Evolutionary conservation across 1,140 invertebrate species (phyloP).

Genomic region (Caligus rogercresseyi): DNA sequence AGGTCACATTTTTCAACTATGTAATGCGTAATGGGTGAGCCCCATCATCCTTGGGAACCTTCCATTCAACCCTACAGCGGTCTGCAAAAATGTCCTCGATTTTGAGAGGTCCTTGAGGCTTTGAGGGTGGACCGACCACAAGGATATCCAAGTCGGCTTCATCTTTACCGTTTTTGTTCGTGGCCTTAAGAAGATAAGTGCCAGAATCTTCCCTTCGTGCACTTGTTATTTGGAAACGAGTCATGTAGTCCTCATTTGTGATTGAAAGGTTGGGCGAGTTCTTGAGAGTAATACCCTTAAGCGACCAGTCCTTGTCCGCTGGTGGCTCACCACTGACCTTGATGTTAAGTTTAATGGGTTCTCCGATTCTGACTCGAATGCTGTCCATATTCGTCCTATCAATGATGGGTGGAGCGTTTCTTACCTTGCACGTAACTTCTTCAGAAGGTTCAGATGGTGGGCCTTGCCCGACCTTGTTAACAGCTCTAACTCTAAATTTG

Average conservation of each 20-base stretch:
- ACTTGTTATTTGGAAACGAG: conserved; percentile 66
- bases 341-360: conserved; percentile 58
- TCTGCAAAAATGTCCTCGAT: conserved; percentile 64
- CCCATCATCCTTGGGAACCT: conserved; percentile 67
- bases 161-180: conserved; percentile 78
- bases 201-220: conserved; percentile 77
- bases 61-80: conserved; percentile 62
- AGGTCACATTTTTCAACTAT: conserved; percentile 88
- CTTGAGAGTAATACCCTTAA: conserved; percentile 51
- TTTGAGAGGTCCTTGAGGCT: conserved; percentile 71
- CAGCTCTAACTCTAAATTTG: conserved; percentile 89
- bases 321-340: conserved; percentile 73
- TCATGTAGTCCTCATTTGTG: conserved; percentile 63
- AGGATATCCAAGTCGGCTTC: conserved; percentile 72
- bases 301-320: conserved; percentile 70
- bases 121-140: conserved; percentile 56
- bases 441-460: conserved; percentile 54
- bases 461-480: conserved; percentile 83
- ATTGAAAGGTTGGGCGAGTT: conserved; percentile 58
- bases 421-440: conserved; percentile 70
- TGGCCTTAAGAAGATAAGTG: conserved; percentile 66
- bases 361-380: conserved; percentile 69
- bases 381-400: conserved; percentile 68
- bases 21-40: conserved; percentile 82
- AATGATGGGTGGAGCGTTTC: conserved; percentile 65